These are phyloP conservation scores for Pygocentrus nattereri DNA, from an alignment of 2,797 vertebrate species.

Conservation along the genomic window DNA sequence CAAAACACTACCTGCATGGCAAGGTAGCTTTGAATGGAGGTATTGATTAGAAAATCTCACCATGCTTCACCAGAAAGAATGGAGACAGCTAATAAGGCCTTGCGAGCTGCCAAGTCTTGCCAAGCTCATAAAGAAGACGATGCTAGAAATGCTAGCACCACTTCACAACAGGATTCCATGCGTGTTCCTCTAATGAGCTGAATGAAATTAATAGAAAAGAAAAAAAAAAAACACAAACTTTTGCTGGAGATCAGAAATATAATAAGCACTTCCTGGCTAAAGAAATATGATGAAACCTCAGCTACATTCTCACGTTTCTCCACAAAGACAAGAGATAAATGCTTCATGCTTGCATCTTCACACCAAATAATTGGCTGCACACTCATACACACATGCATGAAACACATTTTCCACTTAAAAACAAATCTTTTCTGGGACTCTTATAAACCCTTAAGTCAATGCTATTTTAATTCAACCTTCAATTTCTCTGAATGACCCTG, in stretches of 20 bases:
- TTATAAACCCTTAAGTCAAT: not conserved
- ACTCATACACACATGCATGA: no score
- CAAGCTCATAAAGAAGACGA: constrained; percentile 2
- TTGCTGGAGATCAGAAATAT: not conserved
- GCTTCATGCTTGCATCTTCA: not conserved
- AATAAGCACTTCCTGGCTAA: not conserved
- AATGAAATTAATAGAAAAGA: not conserved
- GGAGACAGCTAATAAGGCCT: constrained; percentile 19
- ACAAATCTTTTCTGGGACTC: not conserved
- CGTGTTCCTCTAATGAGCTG: not conserved
- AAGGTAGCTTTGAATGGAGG: constrained; percentile 8
- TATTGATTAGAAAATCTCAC: constrained; percentile 33
- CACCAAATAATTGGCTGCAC: not conserved
- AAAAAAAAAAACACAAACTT: not conserved
- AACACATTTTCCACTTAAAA: not conserved
- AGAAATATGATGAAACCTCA: not conserved
- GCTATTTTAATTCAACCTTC: not conserved
- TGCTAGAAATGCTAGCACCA: not conserved
- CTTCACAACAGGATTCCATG: not conserved
- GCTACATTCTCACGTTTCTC: not conserved
- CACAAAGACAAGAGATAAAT: not conserved
- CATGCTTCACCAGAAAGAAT: constrained; percentile 16
- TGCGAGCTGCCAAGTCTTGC: not conserved
- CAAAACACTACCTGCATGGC: not conserved
- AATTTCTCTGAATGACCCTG: not conserved